Percentiles rank a stretch among this genome's conserved stretches.
Evolutionary conservation across 2,888 invertebrate genomes (phyloP).

Genomic region (Cerceris rybyensis): DNA sequence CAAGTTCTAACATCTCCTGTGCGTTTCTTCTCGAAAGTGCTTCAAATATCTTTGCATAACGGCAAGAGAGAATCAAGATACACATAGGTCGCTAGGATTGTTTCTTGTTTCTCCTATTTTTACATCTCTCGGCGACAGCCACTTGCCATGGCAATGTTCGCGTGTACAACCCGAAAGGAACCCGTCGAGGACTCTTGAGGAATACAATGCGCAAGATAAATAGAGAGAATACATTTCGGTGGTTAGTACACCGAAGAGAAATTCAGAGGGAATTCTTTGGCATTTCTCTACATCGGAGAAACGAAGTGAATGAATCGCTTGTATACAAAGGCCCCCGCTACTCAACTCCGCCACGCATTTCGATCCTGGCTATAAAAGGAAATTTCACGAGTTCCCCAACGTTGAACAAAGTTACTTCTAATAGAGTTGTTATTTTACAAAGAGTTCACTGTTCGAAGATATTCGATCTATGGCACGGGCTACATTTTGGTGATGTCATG

Average conservation of each 20-base stretch:
- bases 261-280: conserved; percentile 57
- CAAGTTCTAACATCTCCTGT: too few species aligned
- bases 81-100: not conserved
- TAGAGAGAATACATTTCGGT: conserved; percentile 49
- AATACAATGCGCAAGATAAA: conserved; percentile 52
- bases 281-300: conserved; percentile 42
- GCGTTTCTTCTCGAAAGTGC: not conserved
- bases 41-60: not conserved
- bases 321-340: conserved; percentile 26
- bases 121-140: conserved; percentile 14
- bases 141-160: not conserved
- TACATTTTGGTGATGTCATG: not conserved
- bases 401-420: conserved; percentile 44
- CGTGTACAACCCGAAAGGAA: conserved; percentile 16
- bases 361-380: conserved; percentile 45
- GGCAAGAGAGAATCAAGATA: not conserved
- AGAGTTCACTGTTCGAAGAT: conserved; percentile 40
- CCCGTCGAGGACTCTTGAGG: conserved; percentile 27
- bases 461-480: not conserved
- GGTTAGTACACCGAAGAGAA: conserved; percentile 45
- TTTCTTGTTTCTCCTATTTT: conserved; percentile 7
- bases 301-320: conserved; percentile 51
- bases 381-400: conserved; percentile 45
- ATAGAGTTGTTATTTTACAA: conserved; percentile 57
- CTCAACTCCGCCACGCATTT: conserved; percentile 43